phyloP scores from a whole-genome alignment of 1,140 invertebrate genomes.

The Drosophila sulfurigaster region DNA sequence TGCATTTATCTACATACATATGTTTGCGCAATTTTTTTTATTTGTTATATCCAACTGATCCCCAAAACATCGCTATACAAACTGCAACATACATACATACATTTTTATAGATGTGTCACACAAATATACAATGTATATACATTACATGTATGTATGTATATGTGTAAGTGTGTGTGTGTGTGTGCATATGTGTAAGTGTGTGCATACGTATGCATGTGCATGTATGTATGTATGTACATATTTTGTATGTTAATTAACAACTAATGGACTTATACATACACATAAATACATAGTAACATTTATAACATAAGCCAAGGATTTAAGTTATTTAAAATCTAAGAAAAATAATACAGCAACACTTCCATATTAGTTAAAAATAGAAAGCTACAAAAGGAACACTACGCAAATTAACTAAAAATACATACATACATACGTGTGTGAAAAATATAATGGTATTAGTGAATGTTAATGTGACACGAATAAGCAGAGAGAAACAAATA shows the following conservation, averaged over 20 bases:
- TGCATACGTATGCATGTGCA: background rate
- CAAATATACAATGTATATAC: background rate
- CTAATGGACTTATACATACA: too few species aligned
- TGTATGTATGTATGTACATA: background rate
- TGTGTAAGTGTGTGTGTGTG: background rate
- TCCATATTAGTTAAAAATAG: background rate
- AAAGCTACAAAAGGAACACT: conserved; percentile 29
- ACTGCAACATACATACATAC: too few species aligned
- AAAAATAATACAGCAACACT: background rate
- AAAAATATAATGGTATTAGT: conserved; percentile 14
- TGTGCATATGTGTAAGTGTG: background rate
- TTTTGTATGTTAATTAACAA: background rate
- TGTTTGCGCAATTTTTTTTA: background rate
- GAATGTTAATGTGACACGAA: conserved; percentile 22
- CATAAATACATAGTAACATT: background rate
- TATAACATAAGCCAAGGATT: background rate
- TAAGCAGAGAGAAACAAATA: conserved; percentile 30
- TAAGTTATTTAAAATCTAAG: background rate
- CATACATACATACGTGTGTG: background rate
- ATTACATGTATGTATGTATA: conserved; percentile 4
- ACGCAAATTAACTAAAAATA: conserved; percentile 18
- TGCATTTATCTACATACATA: background rate
- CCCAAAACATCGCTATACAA: conserved; percentile 32
- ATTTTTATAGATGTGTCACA: background rate
- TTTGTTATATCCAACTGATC: background rate